phyloP scores from a whole-genome alignment of 2,888 invertebrate species.

The Metopia argyrocephala region DNA sequence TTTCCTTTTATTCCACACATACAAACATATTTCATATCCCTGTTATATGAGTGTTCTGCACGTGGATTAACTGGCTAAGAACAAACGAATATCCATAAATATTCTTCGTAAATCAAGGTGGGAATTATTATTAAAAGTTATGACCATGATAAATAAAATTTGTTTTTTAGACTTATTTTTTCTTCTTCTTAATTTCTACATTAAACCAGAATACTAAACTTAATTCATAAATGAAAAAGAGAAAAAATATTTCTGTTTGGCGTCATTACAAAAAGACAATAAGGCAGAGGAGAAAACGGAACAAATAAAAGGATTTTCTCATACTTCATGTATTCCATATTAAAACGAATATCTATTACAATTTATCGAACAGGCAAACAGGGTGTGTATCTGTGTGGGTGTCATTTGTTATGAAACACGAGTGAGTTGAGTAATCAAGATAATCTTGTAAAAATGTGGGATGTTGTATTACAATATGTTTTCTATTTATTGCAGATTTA shows the following conservation, averaged over 20 bases:
- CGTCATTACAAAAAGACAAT: background rate
- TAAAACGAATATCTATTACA: background rate
- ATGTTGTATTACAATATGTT: constrained; percentile 24
- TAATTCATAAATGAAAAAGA: background rate
- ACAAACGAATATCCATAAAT: constrained; percentile 27
- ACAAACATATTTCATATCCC: too few relatives aligned
- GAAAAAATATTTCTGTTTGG: background rate
- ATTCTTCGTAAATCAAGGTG: constrained; percentile 22
- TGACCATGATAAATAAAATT: constrained; percentile 31
- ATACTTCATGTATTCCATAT: background rate
- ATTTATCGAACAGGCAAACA: constrained; percentile 8
- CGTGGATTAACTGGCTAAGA: constrained; percentile 20
- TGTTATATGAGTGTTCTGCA: background rate
- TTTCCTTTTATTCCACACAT: too few relatives aligned
- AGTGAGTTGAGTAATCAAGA: constrained; percentile 13
- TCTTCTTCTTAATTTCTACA: constrained; percentile 18
- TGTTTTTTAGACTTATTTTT: constrained; percentile 1
- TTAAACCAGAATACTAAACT: constrained; percentile 15
- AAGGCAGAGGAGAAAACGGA: background rate
- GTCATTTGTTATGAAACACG: background rate
- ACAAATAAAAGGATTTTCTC: constrained; percentile 15
- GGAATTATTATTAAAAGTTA: constrained; percentile 37
- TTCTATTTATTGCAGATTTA: background rate
- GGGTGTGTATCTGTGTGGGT: background rate
- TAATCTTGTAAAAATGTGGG: constrained; percentile 34